Evolutionary conservation across 2,113 vertebrate genomes (phyloP).

Genomic region (Nothocercus nigrocapillus): DNA sequence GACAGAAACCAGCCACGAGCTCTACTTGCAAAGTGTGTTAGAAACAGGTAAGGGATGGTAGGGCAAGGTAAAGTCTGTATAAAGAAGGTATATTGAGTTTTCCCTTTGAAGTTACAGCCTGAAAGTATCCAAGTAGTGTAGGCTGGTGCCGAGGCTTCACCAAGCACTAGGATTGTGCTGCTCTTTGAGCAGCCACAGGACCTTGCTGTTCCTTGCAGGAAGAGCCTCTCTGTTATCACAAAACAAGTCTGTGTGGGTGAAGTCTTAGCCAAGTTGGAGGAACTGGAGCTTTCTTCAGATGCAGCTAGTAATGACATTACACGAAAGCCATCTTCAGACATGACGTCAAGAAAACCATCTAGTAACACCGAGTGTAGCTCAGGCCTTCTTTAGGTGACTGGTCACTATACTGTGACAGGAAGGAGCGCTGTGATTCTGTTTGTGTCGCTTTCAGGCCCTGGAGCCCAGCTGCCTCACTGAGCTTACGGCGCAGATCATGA

Average conservation of each 20-base stretch:
- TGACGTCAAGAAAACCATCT: background rate
- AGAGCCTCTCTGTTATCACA: background rate
- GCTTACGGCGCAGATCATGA: background rate
- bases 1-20: too few relatives aligned
- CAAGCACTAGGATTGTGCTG: too few relatives aligned
- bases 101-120: too few relatives aligned
- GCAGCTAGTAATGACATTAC: background rate
- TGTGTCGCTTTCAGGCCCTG: background rate
- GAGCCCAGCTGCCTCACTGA: background rate
- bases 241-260: background rate
- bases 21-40: too few relatives aligned
- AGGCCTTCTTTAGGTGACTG: background rate
- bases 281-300: background rate
- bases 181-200: too few relatives aligned
- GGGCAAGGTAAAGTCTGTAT: too few relatives aligned
- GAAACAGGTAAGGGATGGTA: too few relatives aligned
- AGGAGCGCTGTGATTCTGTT: background rate
- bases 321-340: background rate
- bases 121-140: too few relatives aligned
- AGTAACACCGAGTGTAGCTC: background rate
- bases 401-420: background rate
- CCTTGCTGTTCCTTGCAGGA: too few relatives aligned
- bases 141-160: too few relatives aligned
- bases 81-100: too few relatives aligned
- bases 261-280: background rate